A percentile compares a stretch with the other conserved stretches of the same genome.
Conservation (phyloP, 2,113 vertebrate species). For the Loxodonta africana region DNA sequence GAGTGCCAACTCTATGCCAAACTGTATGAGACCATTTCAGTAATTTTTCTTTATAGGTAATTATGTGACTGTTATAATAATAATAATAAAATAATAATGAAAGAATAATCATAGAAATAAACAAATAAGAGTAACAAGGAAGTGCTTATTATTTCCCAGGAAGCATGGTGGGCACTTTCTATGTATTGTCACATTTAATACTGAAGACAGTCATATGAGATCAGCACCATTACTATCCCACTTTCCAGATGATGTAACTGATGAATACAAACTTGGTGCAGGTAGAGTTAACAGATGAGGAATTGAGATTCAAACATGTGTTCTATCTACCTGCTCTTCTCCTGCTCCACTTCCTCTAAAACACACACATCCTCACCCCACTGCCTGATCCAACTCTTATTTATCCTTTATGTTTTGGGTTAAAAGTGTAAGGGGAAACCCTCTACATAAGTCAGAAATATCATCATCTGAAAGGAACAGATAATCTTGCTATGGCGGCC, state of each 20-base stretch:
- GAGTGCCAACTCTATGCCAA: not conserved
- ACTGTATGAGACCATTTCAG: not conserved
- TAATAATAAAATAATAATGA: not conserved
- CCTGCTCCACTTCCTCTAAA: not conserved
- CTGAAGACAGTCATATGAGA: not conserved
- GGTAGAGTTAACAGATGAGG: not conserved
- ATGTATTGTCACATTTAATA: not conserved
- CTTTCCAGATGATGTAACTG: not conserved
- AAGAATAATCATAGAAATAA: not conserved
- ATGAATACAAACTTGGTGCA: not conserved
- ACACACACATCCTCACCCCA: not conserved
- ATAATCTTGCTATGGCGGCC: not conserved
- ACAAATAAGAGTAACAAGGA: not conserved
- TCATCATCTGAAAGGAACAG: not conserved
- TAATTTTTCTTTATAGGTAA: constrained; percentile 9
- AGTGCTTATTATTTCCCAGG: not conserved
- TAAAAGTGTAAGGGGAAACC: not conserved
- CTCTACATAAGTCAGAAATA: not conserved
- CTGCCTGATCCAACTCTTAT: not conserved
- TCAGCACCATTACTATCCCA: not conserved
- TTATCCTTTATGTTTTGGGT: not conserved
- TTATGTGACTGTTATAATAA: not conserved
- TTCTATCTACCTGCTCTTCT: not conserved
- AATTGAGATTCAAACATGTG: not conserved
- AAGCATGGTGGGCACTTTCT: not conserved